Conservation (phyloP, 2,797 vertebrate species). For the Falco columbarius region DNA sequence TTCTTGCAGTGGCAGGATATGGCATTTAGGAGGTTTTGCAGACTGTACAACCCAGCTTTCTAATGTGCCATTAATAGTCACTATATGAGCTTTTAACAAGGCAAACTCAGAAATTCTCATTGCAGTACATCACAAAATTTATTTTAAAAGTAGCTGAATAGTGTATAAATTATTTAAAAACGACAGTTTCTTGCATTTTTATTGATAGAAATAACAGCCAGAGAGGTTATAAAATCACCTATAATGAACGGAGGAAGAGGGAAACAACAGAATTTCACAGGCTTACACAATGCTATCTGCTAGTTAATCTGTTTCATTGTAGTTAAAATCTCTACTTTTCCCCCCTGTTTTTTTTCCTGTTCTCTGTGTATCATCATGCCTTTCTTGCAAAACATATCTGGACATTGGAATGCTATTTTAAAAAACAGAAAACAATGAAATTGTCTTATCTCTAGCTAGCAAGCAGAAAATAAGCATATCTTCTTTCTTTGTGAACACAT, state of each 20-base stretch:
- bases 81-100: not conserved
- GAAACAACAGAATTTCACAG: not conserved
- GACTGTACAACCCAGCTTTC: not conserved
- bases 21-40: slow-evolving; percentile 46
- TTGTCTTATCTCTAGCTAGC: not conserved
- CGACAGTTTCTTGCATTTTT: not conserved
- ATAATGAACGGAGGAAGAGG: not conserved
- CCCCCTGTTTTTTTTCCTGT: not conserved
- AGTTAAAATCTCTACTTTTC: not conserved
- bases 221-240: not conserved
- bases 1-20: slow-evolving; percentile 33
- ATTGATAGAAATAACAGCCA: not conserved
- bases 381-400: not conserved
- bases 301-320: not conserved
- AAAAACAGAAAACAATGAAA: not conserved
- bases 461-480: not conserved
- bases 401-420: not conserved
- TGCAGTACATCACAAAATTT: not conserved
- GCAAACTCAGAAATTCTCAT: slow-evolving; percentile 2
- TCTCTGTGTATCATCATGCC: not conserved
- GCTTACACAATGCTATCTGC: not conserved
- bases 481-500: not conserved
- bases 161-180: not conserved
- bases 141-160: not conserved
- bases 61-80: slow-evolving; percentile 1